A percentile compares a stretch with the other conserved stretches of the same genome.
phyloP scores from a whole-genome alignment of 2,888 invertebrate species.

The Hypomecis atomaria region DNA sequence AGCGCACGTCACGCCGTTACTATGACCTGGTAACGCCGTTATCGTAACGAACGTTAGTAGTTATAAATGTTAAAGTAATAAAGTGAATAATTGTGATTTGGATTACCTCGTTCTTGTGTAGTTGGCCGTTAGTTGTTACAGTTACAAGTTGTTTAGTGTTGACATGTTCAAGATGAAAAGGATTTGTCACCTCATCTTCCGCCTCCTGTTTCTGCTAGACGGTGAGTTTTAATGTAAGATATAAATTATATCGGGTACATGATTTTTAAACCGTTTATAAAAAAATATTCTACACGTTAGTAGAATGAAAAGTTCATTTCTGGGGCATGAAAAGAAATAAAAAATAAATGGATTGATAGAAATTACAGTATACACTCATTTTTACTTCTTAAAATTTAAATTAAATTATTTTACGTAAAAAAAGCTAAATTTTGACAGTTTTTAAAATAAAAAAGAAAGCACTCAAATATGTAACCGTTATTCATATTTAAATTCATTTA shows the following conservation, averaged over 20 bases:
- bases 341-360: no score
- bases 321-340: no score
- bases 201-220: conserved; percentile 74
- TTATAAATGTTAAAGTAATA: conserved; percentile 8
- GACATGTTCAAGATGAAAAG: conserved; percentile 75
- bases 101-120: conserved; percentile 31
- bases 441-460: no score
- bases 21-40: conserved; percentile 15
- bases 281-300: no score
- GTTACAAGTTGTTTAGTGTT: conserved; percentile 39
- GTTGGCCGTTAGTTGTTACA: conserved; percentile 39
- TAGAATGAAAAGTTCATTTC: no score
- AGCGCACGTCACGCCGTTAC: conserved; percentile 45
- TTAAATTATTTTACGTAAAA: no score
- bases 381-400: no score
- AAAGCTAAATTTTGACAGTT: no score
- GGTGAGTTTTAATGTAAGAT: conserved; percentile 56
- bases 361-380: no score
- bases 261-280: no score
- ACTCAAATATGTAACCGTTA: no score
- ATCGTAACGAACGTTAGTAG: conserved; percentile 5
- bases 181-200: conserved; percentile 76
- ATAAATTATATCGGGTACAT: not conserved
- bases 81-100: conserved; percentile 36
- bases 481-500: no score